Conservation (phyloP, 2,113 vertebrate species). For the Isichthys henryi region DNA sequence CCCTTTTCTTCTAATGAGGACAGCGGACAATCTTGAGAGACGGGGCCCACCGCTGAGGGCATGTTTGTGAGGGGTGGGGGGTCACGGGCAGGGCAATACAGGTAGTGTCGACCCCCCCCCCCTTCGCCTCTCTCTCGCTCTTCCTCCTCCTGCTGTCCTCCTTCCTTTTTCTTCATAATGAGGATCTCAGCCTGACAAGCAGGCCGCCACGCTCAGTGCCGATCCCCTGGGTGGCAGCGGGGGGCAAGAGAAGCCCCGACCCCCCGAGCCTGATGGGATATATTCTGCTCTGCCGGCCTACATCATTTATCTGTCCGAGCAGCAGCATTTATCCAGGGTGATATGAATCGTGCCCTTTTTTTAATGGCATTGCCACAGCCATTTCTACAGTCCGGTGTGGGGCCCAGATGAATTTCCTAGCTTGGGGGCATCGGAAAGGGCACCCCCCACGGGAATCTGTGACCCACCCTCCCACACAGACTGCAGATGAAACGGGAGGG, state of each 20-base stretch:
- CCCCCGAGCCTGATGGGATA: not conserved
- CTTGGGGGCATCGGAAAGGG: conserved; percentile 8
- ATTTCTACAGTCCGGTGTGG: not conserved
- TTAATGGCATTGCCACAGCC: not conserved
- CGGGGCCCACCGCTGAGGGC: not conserved
- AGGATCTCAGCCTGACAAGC: conserved; percentile 11
- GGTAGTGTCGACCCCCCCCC: not conserved
- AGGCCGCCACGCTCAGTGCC: conserved; percentile 12
- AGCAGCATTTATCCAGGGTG: conserved; percentile 28
- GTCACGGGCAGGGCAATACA: not conserved
- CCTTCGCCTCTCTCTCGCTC: not conserved
- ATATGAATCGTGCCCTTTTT: conserved; percentile 11
- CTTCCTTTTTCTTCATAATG: conserved; percentile 20
- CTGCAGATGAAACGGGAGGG: not conserved
- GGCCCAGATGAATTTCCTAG: conserved; percentile 18
- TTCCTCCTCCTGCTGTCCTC: not conserved
- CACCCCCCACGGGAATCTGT: not conserved
- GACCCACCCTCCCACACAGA: not conserved
- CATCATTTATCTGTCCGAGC: conserved; percentile 44
- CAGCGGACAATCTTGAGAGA: not conserved
- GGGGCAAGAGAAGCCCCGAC: not conserved
- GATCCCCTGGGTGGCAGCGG: conserved; percentile 2
- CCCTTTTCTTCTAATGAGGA: conserved; percentile 9
- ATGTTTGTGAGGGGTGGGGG: not conserved
- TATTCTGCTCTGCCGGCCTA: conserved; percentile 14